Conservation (phyloP, 2,113 vertebrate genomes). For the Desmodus rotundus region DNA sequence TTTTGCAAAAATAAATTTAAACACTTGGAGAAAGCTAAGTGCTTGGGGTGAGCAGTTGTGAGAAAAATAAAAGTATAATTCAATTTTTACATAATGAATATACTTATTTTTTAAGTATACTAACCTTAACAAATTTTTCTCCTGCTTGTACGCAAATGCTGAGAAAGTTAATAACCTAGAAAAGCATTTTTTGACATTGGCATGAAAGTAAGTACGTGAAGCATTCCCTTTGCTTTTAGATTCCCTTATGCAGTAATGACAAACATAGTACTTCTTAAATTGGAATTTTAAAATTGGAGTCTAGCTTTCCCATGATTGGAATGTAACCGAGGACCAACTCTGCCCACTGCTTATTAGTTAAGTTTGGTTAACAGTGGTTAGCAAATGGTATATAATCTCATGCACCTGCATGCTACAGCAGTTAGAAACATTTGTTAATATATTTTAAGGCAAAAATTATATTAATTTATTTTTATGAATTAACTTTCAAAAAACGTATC, state of each 20-base stretch:
- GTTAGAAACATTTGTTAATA: conserved; percentile 5
- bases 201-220: background rate
- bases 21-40: background rate
- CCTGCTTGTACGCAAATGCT: background rate
- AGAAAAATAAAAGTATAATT: background rate
- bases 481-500: background rate
- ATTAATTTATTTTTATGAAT: conserved; percentile 46
- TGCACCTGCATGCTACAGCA: background rate
- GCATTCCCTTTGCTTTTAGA: conserved; percentile 43
- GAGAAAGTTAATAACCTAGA: background rate
- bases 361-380: background rate
- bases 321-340: background rate
- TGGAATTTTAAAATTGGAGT: conserved; percentile 53
- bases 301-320: conserved; percentile 44
- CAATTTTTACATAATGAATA: background rate
- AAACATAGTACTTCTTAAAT: conserved; percentile 40
- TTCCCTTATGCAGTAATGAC: conserved; percentile 46
- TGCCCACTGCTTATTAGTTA: conserved; percentile 2
- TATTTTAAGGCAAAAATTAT: conserved; percentile 34
- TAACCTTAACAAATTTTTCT: background rate
- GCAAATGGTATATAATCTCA: background rate
- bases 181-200: background rate
- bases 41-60: background rate
- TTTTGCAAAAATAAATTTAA: conserved; percentile 27
- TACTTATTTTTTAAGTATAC: background rate